Conservation (phyloP, 2,888 invertebrate genomes). For the Alloscopus bannaensis region DNA sequence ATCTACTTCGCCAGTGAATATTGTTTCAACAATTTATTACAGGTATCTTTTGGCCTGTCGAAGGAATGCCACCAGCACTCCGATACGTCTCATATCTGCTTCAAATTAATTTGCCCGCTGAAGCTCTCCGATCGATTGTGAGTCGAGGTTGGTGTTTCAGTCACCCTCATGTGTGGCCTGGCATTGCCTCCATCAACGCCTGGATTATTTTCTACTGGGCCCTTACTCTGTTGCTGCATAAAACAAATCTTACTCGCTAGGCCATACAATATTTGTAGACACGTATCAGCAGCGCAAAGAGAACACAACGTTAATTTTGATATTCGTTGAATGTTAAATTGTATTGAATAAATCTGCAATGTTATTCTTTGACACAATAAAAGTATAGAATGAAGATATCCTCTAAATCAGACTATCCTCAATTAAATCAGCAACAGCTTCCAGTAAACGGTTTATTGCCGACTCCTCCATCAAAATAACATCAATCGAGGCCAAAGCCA, state of each 20-base stretch:
- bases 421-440: conserved; percentile 64
- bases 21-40: conserved; percentile 71
- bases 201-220: conserved; percentile 45
- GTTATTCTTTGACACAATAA: background rate
- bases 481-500: conserved; percentile 67
- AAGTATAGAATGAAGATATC: background rate
- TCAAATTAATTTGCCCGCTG: conserved; percentile 47
- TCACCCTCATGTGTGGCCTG: conserved; percentile 55
- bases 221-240: too few relatives aligned
- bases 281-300: too few relatives aligned
- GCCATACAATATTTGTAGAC: too few relatives aligned
- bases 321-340: background rate
- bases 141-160: conserved; percentile 34
- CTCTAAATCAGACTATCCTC: conserved; percentile 58
- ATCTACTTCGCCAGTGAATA: too few relatives aligned
- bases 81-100: conserved; percentile 8
- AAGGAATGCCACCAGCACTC: conserved; percentile 90
- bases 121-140: conserved; percentile 35
- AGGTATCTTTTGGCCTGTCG: conserved; percentile 97
- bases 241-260: too few relatives aligned
- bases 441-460: conserved; percentile 63
- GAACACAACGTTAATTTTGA: too few relatives aligned
- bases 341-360: background rate
- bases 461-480: conserved; percentile 59
- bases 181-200: conserved; percentile 19